Evolutionary conservation across 2,888 invertebrate species (phyloP), one percentile per base, ranked within the genome.

Genomic region (Hirtodrosophila cameraria): DNA sequence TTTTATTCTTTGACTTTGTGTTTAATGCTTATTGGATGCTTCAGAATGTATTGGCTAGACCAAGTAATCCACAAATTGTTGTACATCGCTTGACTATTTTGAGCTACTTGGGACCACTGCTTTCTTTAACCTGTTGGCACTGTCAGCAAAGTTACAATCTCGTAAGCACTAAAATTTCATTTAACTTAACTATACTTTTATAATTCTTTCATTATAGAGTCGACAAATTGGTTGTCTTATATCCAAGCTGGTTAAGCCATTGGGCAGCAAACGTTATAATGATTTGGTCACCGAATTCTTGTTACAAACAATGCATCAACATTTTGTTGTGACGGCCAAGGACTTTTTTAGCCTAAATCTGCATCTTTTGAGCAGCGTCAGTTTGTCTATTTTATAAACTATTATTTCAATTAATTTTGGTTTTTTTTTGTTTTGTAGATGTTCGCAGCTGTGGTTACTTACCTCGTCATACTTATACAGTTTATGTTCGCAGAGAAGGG

Each of bases 331-430:
- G 5, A 88, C 89, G 2, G 91, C 91, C 27, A 91, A 90, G 67
- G 88, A 90, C 6, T 91, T 91, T 66, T 91, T 91, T 15, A 83
- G 61, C 23, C 80, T 91, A 5, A 89, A 91, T 72, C 72, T 91
- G 45, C 81, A 88, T 18, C 58, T 91, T 0, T 55, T 91, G 12
- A 90, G 90, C 31, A 88, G 78, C 36, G 90, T 90, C 70, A 81
- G 88, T 83, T 2, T n/a, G n/a, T n/a, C n/a, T n/a, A n/a, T n/a
- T n/a, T n/a, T n/a, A n/a, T n/a, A n/a, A n/a, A n/a, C n/a, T n/a
- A n/a, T n/a, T 30, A 27, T 0, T 11, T n/a, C 15, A 9, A 31
- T 13, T 28, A 4, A 12, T 13, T 23, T 1, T 9, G 4, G 1
- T 18, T 27, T 27, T 33, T 7, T 13, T 13, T 1, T 1, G n/a